Evolutionary conservation across 1,140 invertebrate genomes (phyloP).

Genomic region (Platyura marginata): DNA sequence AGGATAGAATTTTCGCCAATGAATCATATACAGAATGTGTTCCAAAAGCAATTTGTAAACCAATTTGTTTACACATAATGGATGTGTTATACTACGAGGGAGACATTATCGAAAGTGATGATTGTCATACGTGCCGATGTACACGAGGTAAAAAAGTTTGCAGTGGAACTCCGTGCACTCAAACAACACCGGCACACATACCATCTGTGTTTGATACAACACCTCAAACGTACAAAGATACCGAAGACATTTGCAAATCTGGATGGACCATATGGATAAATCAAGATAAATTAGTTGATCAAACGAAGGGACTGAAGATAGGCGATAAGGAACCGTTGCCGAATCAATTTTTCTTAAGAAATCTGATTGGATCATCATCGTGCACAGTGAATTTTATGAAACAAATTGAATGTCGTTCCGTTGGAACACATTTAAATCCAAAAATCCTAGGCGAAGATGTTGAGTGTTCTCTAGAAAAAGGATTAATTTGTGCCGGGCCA

Average conservation of each 20-base stretch:
- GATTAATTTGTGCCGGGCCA: slow-evolving; percentile 39
- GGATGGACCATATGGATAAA: slow-evolving; percentile 67
- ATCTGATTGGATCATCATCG: slow-evolving; percentile 9
- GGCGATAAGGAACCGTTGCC: slow-evolving; percentile 44
- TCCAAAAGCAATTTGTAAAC: slow-evolving; percentile 45
- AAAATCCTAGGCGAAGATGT: slow-evolving; percentile 53
- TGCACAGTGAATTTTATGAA: slow-evolving; percentile 33
- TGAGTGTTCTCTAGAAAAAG: slow-evolving; percentile 49
- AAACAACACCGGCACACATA: slow-evolving; percentile 1
- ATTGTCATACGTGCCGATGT: slow-evolving; percentile 60
- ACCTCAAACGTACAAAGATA: slow-evolving; percentile 3
- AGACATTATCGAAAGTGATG: slow-evolving; percentile 50
- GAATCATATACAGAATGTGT: slow-evolving; percentile 48
- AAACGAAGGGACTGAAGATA: slow-evolving; percentile 7
- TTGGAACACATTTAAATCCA: slow-evolving; percentile 33
- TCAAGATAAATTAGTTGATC: slow-evolving; percentile 26
- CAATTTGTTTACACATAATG: slow-evolving; percentile 42
- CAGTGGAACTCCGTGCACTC: slow-evolving; percentile 43
- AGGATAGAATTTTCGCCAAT: slow-evolving; percentile 50
- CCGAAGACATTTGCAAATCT: slow-evolving; percentile 28
- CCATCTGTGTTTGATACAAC: slow-evolving; percentile 13
- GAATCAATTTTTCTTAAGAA: slow-evolving; percentile 28
- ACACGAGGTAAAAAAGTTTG: slow-evolving; percentile 42
- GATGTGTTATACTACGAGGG: slow-evolving; percentile 53
- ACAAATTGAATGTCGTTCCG: slow-evolving; percentile 54